Evolutionary conservation across 2,113 vertebrate species (phyloP), one percentile per base, ranked within the genome.

Genomic region (Stegostoma tigrinum): DNA sequence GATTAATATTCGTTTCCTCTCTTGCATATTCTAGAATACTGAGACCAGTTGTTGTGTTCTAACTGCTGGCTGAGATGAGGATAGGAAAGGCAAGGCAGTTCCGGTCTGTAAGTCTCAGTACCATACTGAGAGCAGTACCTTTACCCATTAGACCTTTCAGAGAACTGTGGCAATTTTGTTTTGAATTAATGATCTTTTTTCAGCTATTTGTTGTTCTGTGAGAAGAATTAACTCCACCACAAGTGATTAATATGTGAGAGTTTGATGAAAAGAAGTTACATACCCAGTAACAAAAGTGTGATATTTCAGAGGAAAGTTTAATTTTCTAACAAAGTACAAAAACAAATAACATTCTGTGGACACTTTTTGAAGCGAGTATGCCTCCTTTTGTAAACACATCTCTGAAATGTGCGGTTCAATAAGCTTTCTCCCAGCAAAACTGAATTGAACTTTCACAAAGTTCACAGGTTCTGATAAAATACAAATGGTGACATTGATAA

Each of bases 271-370:
- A 66, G 38, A 93, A 38, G 7, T 30, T 66, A n/a, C 55, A 21
- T 66, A 34, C 5, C 15, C 34, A 21, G 89, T 5, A 93, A 45
- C 55, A 93, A 66, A 93, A 66, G 14, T 89, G 52, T 61, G 87
- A 90, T 90, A 93, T 93, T 93, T 93, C 5, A 93, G 21, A 38
- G 61, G 64, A 93, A 66, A 93, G 64, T 17, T 34, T 91, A 34
- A 15, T 38, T 93, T 93, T 93, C 19, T 66, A 66, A 23, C 34
- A 21, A 93, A 67, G 89, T 66, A 34, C 34, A 93, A 83, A 38
- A 83, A 38, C 34, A 93, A 66, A n/a, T 66, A 38, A 34, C 38
- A 93, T 38, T 38, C 5, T 93, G 89, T n/a, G 21, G 89, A 38
- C 7, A 66, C 23, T 83, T 19, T 93, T 38, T 45, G 19, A 67